A percentile compares a stretch with the other conserved stretches of the same genome.
Evolutionary conservation across 2,113 vertebrate genomes (phyloP).

Genomic region (Tympanuchus pallidicinctus): DNA sequence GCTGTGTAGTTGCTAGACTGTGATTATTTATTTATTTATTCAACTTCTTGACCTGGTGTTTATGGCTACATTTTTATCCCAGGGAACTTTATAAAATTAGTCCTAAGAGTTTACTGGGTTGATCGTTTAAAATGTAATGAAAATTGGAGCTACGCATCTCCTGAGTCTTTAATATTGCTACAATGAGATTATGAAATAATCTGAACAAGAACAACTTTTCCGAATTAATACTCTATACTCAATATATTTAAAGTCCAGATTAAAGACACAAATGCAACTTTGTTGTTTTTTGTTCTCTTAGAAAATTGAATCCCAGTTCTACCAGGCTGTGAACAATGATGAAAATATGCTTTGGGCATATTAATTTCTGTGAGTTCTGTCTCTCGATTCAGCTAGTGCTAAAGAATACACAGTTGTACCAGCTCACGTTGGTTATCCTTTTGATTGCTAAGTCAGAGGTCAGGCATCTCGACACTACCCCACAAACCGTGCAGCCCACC

Average conservation of each 20-base stretch:
- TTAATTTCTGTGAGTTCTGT: not conserved
- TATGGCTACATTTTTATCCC: not conserved
- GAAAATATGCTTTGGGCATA: not conserved
- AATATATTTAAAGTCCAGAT: not conserved
- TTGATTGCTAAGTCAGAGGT: not conserved
- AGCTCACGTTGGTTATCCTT: not conserved
- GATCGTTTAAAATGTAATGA: not conserved
- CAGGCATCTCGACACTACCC: not conserved
- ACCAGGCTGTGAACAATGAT: not conserved
- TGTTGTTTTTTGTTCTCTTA: not conserved
- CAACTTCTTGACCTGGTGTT: not conserved
- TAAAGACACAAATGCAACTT: not conserved
- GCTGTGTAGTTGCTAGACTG: slow-evolving; percentile 50
- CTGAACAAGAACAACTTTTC: not conserved
- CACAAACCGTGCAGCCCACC: not conserved
- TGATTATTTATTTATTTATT: not conserved
- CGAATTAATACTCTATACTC: not conserved
- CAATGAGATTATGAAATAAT: not conserved
- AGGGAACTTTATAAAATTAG: not conserved
- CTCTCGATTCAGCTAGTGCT: not conserved
- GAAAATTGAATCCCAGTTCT: not conserved
- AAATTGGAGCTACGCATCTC: not conserved
- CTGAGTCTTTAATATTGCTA: not conserved
- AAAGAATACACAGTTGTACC: not conserved
- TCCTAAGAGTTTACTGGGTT: not conserved